phyloP scores from a whole-genome alignment of 1,140 invertebrate species.

The Drosophila grimshawi region DNA sequence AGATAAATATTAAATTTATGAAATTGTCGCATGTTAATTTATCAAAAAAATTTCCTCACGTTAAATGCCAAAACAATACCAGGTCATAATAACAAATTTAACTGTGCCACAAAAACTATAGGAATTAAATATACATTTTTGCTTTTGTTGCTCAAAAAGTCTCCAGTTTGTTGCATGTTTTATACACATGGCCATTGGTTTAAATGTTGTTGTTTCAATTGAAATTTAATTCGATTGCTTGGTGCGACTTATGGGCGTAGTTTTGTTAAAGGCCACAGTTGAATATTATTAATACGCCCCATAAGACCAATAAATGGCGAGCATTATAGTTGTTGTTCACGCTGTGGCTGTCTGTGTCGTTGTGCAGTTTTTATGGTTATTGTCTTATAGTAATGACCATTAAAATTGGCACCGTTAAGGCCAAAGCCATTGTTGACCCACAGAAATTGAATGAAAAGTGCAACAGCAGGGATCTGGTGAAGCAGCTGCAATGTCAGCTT shows the following conservation, averaged over 20 bases:
- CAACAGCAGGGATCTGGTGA: conserved; percentile 35
- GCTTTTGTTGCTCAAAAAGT: background rate
- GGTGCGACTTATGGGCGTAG: conserved; percentile 47
- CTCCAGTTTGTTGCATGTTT: conserved; percentile 1
- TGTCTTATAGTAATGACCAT: conserved; percentile 75
- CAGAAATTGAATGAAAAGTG: conserved; percentile 53
- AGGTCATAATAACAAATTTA: conserved; percentile 7
- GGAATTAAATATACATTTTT: background rate
- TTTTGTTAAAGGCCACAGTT: conserved; percentile 30
- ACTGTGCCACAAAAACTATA: conserved; percentile 1
- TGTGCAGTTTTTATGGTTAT: conserved; percentile 77
- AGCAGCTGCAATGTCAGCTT: conserved; percentile 69
- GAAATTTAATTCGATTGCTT: conserved; percentile 77
- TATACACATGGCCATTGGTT: background rate
- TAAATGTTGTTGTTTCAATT: conserved; percentile 40
- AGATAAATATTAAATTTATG: conserved; percentile 18
- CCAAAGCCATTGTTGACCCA: conserved; percentile 45
- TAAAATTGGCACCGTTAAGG: conserved; percentile 82
- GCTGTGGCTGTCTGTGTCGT: conserved; percentile 21
- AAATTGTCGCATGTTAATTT: conserved; percentile 22
- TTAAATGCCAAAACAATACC: conserved; percentile 9
- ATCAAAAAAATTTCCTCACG: background rate
- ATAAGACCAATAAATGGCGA: conserved; percentile 76
- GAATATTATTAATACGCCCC: conserved; percentile 80
- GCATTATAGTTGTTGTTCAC: conserved; percentile 48